Base-by-base conservation (phyloP, 2,888 invertebrate species). In the Noctua janthina region DNA sequence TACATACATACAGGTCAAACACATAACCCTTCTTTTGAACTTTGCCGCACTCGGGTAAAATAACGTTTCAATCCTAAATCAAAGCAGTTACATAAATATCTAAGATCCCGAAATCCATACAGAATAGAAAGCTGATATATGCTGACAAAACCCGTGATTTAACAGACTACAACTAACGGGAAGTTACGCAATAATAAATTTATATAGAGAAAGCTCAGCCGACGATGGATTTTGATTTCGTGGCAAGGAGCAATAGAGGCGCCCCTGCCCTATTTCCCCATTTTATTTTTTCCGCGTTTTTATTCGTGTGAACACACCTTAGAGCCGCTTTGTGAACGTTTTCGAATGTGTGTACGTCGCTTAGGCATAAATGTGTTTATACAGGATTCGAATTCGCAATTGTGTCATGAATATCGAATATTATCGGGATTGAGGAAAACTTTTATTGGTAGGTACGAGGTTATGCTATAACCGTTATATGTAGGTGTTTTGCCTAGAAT, bases 221-320 rank as follows among this genome's bases (percentile, higher is more conserved):
- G 68, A 72, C 86, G 79, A 86, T 83, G 85, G 85, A 85, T 88
- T 88, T 82, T 87, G 88, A 88, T 87, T 82, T 77, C 85, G 85
- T 83, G 85, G 76, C 35, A 54, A 85, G 67, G 20, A 76, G 89
- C 89, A 87, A 89, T 89, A 79, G 83, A 80, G 49, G 35, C 64
- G 8, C 75, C 68, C 35, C 70, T 77, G 76, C 39, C 79, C 81
- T 87, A 89, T 83, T 84, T 87, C 72, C 76, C 69, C 59, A 73
- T 83, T 88, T 88, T 84, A 84, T 84, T 80, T 81, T 84, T 80
- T 76, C 85, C 82, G 74, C 75, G 46, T 81, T 87, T 89, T 78
- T 87, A 82, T 85, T 83, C 79, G 79, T 89, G 78, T 43, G 81
- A 85, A 85, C 87, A 83, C 85, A 87, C 89, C 83, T 87, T 69